Evolutionary conservation across 2,888 invertebrate species (phyloP).

Genomic region (Chymomyza amoena): DNA sequence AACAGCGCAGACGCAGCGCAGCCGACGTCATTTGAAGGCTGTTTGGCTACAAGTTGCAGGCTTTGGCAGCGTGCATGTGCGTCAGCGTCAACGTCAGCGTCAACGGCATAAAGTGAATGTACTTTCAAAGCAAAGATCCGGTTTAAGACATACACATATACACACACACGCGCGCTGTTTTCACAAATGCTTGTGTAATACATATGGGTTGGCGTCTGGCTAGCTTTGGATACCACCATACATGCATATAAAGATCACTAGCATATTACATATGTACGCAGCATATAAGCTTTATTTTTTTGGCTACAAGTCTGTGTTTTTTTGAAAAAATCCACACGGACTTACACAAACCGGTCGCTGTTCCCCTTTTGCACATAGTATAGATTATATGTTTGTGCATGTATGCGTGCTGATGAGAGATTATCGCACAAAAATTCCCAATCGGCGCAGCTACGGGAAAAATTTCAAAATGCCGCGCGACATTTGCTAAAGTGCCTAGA

Average conservation of each 20-base stretch:
- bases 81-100: not conserved
- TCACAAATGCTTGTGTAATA: conserved; percentile 72
- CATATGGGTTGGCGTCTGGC: conserved; percentile 42
- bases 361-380: conserved; percentile 16
- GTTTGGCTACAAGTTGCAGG: conserved; percentile 34
- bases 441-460: conserved; percentile 11
- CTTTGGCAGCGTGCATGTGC: not conserved
- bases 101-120: conserved; percentile 74
- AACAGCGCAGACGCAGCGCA: not conserved
- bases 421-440: conserved; percentile 42
- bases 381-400: not conserved
- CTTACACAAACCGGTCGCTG: conserved; percentile 52
- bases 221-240: conserved; percentile 2
- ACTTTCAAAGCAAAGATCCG: conserved; percentile 75
- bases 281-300: not conserved
- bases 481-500: conserved; percentile 16
- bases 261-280: not conserved
- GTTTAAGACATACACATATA: conserved; percentile 63
- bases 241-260: not conserved
- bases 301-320: not conserved
- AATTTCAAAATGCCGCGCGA: conserved; percentile 4
- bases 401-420: conserved; percentile 17
- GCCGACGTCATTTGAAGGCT: conserved; percentile 64
- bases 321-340: conserved; percentile 17
- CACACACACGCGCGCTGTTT: conserved; percentile 57